Base-by-base conservation (phyloP, 2,888 invertebrate genomes). In the Gnatocerus cornutus region DNA sequence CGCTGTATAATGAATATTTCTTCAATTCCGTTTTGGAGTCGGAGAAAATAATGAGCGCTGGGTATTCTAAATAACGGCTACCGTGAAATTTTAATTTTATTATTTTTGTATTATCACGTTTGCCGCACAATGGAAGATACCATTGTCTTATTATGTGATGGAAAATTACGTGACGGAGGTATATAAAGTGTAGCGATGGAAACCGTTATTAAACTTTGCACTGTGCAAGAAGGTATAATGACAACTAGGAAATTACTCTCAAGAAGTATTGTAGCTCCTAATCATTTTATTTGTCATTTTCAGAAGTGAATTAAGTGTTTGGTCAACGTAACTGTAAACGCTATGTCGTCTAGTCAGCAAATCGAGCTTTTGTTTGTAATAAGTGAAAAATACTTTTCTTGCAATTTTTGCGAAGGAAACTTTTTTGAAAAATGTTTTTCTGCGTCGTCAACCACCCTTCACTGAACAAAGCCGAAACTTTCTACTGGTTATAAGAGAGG, bases 71-170 rank as follows among this genome's bases (percentile, higher is more conserved):
- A 62, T 62, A 45, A 45, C 62, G 62, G 70, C 70, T 70, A 70
- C 70, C 70, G 70, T 70, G 70, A 70, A 70, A 70, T 70, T 70
- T 56, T 62, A 62, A 70, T 70, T 70, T 61, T 61, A 59, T 59
- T 61, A 65, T 69, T 69, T 58, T 45, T 21, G 16, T 65, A 55
- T 55, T 65, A 65, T 65, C 56, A 56, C 33, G 39, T 10, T 4
- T 37, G 63, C 29, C 13, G 5, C 33, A 52, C 10, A 63, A 53
- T 43, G 14, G 63, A 53, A 10, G 21, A 8, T 4, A 0, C 52
- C 41, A 43, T 63, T 63, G 63, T 63, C 65, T 65, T 56, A 50
- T 63, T 63, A 53, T 63, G 21, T 52, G 62, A 62, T 33, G 52
- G 62, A 62, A 62, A 62, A 62, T 62, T 62, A 62, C 52, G 48